Conservation (phyloP, 2,113 vertebrate genomes). For the Crotalus helleri region DNA sequence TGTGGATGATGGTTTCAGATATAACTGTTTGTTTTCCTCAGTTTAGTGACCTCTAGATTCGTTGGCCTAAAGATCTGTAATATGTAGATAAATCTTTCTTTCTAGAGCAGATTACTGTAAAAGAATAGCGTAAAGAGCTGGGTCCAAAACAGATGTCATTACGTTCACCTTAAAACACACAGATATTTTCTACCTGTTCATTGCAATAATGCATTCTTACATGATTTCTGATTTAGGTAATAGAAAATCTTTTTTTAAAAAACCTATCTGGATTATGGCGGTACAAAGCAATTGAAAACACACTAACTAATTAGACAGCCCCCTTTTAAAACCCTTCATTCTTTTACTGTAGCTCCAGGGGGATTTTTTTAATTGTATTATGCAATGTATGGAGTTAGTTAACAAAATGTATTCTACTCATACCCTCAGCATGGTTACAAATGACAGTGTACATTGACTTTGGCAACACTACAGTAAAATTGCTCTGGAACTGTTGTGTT, state of each 20-base stretch:
- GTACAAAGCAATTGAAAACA: conserved; percentile 14
- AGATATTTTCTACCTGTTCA: neutral
- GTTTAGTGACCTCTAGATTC: neutral
- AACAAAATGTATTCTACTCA: conserved; percentile 38
- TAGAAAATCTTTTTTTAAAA: neutral
- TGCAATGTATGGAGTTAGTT: conserved; percentile 41
- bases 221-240: neutral
- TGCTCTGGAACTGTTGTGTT: conserved; percentile 33
- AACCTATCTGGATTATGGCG: conserved; percentile 12
- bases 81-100: neutral
- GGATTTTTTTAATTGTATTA: conserved; percentile 37
- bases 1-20: neutral
- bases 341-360: conserved; percentile 30
- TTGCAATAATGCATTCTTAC: neutral
- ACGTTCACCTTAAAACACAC: neutral
- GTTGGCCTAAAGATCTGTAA: neutral
- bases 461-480: conserved; percentile 23
- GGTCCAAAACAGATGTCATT: neutral
- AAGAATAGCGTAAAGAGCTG: neutral
- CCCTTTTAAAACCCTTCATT: conserved; percentile 25
- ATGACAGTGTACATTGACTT: conserved; percentile 8
- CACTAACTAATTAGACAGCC: conserved; percentile 41
- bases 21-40: neutral
- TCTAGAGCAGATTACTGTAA: neutral
- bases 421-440: conserved; percentile 37